These are phyloP conservation scores for Palaemon carinicauda DNA, from an alignment of 1,140 invertebrate genomes.

Conservation along the genomic window DNA sequence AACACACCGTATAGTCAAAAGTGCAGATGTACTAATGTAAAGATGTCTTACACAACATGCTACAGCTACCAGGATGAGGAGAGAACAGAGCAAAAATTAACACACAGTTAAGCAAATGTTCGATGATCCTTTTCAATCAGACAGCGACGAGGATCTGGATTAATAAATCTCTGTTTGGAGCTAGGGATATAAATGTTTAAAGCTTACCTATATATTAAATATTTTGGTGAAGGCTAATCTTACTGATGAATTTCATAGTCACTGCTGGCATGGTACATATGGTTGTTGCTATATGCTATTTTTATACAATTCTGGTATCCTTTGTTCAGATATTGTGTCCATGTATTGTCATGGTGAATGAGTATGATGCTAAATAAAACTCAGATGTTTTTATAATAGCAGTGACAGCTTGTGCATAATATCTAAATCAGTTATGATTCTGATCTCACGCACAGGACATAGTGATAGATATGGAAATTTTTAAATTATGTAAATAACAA, in stretches of 20 bases:
- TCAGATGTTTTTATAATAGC: background rate
- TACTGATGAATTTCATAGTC: no score
- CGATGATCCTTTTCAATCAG: background rate
- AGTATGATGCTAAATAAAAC: background rate
- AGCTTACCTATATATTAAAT: no score
- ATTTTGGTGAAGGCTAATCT: no score
- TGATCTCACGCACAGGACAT: background rate
- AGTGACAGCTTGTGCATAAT: no score
- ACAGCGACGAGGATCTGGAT: background rate
- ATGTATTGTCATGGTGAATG: background rate
- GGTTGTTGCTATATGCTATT: background rate
- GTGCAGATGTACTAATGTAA: background rate
- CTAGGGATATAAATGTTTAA: background rate
- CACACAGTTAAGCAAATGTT: background rate
- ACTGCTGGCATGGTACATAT: background rate
- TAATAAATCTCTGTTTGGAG: background rate
- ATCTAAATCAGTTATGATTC: background rate
- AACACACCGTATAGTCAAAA: background rate
- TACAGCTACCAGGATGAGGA: background rate
- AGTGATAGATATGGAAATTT: background rate
- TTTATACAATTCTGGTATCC: background rate
- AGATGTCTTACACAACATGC: background rate
- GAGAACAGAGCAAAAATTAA: background rate
- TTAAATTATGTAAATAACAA: background rate
- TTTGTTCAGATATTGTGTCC: no score